Conservation (phyloP, 2,113 vertebrate genomes). For the Rattus rattus region DNA sequence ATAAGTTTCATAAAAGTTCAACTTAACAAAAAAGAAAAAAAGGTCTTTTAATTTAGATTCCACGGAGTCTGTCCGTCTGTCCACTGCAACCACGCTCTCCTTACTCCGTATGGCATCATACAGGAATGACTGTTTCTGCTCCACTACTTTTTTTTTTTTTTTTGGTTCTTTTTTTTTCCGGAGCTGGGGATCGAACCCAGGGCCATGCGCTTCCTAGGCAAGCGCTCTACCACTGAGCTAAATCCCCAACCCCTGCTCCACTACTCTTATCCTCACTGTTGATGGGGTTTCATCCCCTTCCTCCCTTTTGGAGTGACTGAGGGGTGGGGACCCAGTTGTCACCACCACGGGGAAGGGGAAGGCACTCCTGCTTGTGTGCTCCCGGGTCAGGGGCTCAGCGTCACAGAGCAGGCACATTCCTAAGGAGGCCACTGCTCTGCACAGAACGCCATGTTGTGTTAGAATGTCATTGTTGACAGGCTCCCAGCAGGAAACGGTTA, state of each 20-base stretch:
- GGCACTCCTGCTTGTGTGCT: background rate
- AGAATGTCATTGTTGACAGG: conserved; percentile 20
- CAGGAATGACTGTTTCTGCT: background rate
- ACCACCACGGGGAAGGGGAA: too few species aligned
- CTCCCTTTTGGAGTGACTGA: background rate
- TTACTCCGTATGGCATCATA: background rate
- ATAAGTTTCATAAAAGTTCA: background rate
- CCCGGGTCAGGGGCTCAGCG: background rate
- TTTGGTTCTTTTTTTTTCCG: too few species aligned
- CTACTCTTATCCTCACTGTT: background rate
- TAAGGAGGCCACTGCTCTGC: background rate
- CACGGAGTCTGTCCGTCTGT: background rate
- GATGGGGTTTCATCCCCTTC: background rate
- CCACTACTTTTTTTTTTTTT: too few species aligned
- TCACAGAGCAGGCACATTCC: conserved; percentile 11
- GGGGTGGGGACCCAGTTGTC: background rate
- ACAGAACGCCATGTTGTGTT: conserved; percentile 27
- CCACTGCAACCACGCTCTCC: background rate
- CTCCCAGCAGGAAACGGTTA: conserved; percentile 59
- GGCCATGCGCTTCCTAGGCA: too few species aligned
- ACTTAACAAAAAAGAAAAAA: background rate
- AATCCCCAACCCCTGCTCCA: too few species aligned
- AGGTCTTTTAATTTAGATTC: background rate
- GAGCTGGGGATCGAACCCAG: too few species aligned
- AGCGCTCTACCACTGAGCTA: too few species aligned